Evolutionary conservation across 2,113 vertebrate species (phyloP).

Genomic region (Saguinus imperator): DNA sequence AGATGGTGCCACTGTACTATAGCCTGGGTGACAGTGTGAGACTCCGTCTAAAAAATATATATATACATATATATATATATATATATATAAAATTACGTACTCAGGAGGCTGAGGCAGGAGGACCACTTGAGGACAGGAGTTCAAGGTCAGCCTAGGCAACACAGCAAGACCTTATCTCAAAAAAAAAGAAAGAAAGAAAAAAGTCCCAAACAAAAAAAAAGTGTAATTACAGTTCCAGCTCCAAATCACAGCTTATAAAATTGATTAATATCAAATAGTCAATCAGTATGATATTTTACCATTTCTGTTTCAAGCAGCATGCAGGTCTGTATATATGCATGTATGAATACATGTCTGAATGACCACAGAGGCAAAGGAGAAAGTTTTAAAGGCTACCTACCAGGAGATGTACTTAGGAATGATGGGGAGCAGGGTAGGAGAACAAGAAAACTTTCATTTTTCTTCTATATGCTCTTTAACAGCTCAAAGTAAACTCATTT

Average conservation of each 20-base stretch:
- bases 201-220: background rate
- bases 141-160: background rate
- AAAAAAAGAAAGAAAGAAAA: background rate
- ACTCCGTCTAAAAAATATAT: too few species aligned
- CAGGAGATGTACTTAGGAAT: background rate
- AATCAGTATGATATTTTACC: background rate
- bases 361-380: background rate
- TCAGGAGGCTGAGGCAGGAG: background rate
- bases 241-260: background rate
- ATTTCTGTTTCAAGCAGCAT: background rate
- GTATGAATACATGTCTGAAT: too few species aligned
- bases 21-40: too few species aligned
- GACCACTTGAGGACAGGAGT: background rate
- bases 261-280: background rate
- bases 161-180: background rate
- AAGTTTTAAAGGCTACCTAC: background rate
- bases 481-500: background rate
- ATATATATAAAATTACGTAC: background rate
- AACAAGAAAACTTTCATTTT: background rate
- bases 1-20: too few species aligned
- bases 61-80: too few species aligned
- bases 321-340: accelerated
- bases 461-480: background rate
- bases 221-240: background rate
- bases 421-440: background rate